Evolutionary conservation across 2,113 vertebrate genomes (phyloP), one percentile per base, ranked within the genome.

Genomic region (Apus apus): DNA sequence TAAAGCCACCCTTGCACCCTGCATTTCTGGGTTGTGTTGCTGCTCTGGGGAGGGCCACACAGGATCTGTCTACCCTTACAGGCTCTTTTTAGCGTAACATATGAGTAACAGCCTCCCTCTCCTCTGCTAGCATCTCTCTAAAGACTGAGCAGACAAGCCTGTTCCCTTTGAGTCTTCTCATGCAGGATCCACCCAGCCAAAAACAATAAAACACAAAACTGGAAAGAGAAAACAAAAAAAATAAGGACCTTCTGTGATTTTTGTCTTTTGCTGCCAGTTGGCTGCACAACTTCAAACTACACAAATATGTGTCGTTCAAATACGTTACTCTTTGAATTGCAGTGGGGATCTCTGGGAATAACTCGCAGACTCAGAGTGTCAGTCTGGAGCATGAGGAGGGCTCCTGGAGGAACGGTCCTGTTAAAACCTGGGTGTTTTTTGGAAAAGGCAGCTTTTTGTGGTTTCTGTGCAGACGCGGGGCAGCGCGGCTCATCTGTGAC

Each of bases 81-180:
- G 67, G 54, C 58, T 95, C 45, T 66, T 43, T 85, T 68, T 73
- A 70, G 57, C 85, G 65, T 13, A 7, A 30, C 29, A 15, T 61
- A 36, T 75, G 75, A 67, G 66, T 77, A 85, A 26, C 40, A 83
- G 89, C 53, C 62, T 53, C 57, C 34, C 14, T 67, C n/a, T 75
- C 5, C 56, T 62, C 75, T 48, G 85, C 46, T 61, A 84, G 75
- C 90, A 89, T 92, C 90, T 66, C 27, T 67, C 56, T 78, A 26
- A 91, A 74, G 79, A 27, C 82, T 68, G 61, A 4, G 8, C 71
- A 79, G 70, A 50, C 54, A 30, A 80, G 78, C 38, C 40, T 38
- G 9, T 89, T 95, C n/a, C 66, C 58, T 91, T 95, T 90, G 81
- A 89, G 51, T 92, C 78, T 46, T 68, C 89, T 84, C 67, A 32